phyloP scores from a whole-genome alignment of 1,140 invertebrate genomes.

The Drosophila pruinosa region DNA sequence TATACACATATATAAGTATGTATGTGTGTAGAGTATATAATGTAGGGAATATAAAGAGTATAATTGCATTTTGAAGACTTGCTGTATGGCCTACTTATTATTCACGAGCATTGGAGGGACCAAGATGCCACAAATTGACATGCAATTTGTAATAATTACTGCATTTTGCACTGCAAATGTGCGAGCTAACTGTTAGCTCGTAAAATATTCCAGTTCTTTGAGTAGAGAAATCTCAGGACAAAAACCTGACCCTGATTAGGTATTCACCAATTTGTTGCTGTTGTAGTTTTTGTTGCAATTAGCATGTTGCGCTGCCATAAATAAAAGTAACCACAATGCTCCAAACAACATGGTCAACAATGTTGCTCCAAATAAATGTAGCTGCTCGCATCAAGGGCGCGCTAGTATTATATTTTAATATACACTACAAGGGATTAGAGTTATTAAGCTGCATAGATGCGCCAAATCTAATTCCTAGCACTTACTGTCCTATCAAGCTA shows the following conservation, averaged over 20 bases:
- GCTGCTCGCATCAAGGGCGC: constrained; percentile 12
- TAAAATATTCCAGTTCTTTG: too few relatives aligned
- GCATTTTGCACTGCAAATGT: background rate
- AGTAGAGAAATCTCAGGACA: background rate
- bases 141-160: constrained; percentile 75
- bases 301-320: constrained; percentile 71
- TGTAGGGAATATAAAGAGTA: constrained; percentile 2
- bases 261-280: constrained; percentile 44
- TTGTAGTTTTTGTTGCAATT: constrained; percentile 58
- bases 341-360: constrained; percentile 54
- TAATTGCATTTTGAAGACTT: background rate
- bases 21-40: background rate
- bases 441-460: background rate
- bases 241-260: constrained; percentile 68
- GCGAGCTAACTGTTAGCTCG: background rate
- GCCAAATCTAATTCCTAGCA: too few relatives aligned
- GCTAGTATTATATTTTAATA: constrained; percentile 6
- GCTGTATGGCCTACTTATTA: constrained; percentile 21
- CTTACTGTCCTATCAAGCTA: too few relatives aligned
- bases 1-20: constrained; percentile 5
- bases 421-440: background rate
- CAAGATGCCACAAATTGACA: constrained; percentile 57
- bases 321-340: constrained; percentile 72
- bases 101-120: background rate
- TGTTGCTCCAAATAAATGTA: constrained; percentile 26